phyloP scores from a whole-genome alignment of 2,888 invertebrate species.

The Trileptium ribeirensis region DNA sequence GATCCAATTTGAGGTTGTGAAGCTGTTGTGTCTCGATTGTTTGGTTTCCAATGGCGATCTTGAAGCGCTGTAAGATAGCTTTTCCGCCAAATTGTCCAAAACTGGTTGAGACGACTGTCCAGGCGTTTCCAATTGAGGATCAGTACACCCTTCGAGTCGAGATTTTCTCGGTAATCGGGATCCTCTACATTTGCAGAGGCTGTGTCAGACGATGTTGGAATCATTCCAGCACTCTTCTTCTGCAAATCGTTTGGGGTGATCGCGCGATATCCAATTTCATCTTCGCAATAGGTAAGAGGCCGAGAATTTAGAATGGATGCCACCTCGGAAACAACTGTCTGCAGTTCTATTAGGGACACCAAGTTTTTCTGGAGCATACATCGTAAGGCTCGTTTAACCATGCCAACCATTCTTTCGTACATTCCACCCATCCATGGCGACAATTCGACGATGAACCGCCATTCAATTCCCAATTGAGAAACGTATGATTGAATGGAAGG shows the following conservation, averaged over 20 bases:
- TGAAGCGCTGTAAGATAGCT: background rate
- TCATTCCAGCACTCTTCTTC: background rate
- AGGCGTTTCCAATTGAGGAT: background rate
- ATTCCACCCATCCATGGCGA: slow-evolving; percentile 55
- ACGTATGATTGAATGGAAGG: background rate
- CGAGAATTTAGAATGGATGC: background rate
- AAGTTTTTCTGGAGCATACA: background rate
- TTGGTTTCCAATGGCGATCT: no score
- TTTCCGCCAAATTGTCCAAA: background rate
- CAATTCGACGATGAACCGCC: slow-evolving; percentile 51
- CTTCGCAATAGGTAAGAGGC: background rate
- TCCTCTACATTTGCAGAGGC: background rate
- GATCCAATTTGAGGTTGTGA: background rate
- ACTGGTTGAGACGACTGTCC: background rate
- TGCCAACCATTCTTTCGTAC: slow-evolving; percentile 52
- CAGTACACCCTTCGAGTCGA: no score
- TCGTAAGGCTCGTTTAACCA: slow-evolving; percentile 43
- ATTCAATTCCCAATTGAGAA: slow-evolving; percentile 33
- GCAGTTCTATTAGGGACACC: background rate
- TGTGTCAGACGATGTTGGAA: background rate
- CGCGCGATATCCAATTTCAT: background rate
- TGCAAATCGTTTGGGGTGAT: background rate
- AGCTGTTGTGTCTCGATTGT: no score
- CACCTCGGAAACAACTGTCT: background rate
- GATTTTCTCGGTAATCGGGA: background rate